Evolutionary conservation across 2,888 invertebrate species (phyloP).

Genomic region (Chrysodeixis includens): DNA sequence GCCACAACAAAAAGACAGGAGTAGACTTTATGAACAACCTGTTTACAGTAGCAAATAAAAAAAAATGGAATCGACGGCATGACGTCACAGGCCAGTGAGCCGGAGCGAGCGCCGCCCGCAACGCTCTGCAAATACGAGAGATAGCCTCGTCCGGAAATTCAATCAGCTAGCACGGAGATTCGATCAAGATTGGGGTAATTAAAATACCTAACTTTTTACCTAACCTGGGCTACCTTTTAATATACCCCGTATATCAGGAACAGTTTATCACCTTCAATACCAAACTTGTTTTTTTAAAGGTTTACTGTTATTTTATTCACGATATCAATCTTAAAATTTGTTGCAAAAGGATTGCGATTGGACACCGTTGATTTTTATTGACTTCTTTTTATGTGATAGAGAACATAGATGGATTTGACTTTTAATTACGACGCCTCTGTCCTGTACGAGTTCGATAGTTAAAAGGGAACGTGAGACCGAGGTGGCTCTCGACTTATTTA

Average conservation of each 20-base stretch:
- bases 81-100: conserved; percentile 87
- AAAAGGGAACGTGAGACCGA: conserved; percentile 61
- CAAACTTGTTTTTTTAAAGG: not conserved
- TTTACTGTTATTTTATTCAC: not conserved
- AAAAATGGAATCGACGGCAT: conserved; percentile 79
- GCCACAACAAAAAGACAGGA: conserved; percentile 72
- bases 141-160: conserved; percentile 85
- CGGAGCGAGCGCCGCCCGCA: conserved; percentile 75
- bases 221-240: conserved; percentile 59
- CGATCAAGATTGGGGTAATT: conserved; percentile 87
- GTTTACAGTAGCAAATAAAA: conserved; percentile 83
- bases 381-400: conserved; percentile 36
- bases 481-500: conserved; percentile 77
- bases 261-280: conserved; percentile 19
- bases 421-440: conserved; percentile 68
- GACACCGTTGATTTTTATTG: conserved; percentile 38
- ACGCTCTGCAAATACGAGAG: conserved; percentile 83
- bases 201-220: conserved; percentile 83
- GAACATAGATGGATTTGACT: conserved; percentile 57
- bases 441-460: conserved; percentile 62
- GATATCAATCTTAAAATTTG: conserved; percentile 30
- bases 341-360: conserved; percentile 27
- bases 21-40: conserved; percentile 81
- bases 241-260: conserved; percentile 13
- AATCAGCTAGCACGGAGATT: conserved; percentile 86